Conservation (phyloP, 92 coral and sea anemone genomes). For the Micromussa lordhowensis region DNA sequence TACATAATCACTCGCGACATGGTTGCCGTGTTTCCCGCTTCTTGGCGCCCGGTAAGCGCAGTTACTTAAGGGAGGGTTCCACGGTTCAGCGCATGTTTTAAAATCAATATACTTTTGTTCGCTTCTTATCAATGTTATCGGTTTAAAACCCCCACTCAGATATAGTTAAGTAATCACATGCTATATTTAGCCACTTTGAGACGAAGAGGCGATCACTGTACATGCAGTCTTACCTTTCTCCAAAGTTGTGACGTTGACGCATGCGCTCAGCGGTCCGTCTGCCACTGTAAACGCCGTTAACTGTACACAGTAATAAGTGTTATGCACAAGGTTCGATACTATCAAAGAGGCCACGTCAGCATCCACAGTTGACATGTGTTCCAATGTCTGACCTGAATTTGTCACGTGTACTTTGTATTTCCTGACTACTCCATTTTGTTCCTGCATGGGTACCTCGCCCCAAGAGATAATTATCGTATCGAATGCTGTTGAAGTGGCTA, state of each 20-base stretch:
- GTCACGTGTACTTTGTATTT: not conserved
- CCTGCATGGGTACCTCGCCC: not conserved
- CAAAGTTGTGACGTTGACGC: constrained; percentile 26
- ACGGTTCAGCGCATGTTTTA: no score
- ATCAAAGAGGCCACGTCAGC: not conserved
- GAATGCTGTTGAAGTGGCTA: not conserved
- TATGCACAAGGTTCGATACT: not conserved
- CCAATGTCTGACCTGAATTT: not conserved
- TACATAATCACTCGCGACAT: no score
- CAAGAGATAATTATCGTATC: constrained; percentile 3
- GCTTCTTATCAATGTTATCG: no score
- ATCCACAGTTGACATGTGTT: not conserved
- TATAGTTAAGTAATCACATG: no score
- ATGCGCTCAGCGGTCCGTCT: constrained; percentile 38
- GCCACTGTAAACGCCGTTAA: constrained; percentile 31
- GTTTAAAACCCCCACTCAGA: no score
- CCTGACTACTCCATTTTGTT: not conserved
- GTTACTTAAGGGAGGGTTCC: no score
- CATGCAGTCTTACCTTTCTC: constrained; percentile 41
- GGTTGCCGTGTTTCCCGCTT: no score
- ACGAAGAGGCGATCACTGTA: no score
- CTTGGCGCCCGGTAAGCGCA: no score
- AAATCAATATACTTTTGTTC: no score
- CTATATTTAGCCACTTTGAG: no score
- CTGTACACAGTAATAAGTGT: constrained; percentile 18